Percentiles rank a stretch among this genome's conserved stretches.
These are phyloP conservation scores for Harpalus rufipes DNA, from an alignment of 2,888 invertebrate species.

Conservation along the genomic window DNA sequence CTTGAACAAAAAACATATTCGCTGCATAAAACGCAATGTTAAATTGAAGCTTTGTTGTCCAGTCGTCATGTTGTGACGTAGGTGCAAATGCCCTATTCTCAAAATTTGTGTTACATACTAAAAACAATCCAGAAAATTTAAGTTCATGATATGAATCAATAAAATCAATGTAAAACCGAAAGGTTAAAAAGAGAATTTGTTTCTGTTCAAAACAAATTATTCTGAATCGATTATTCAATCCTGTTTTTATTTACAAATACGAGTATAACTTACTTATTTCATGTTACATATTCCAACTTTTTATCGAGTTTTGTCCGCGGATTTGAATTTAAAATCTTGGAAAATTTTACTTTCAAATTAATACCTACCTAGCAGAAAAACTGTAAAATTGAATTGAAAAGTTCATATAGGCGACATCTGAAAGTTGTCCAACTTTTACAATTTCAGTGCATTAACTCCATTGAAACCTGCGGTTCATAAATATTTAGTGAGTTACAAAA, in stretches of 20 bases:
- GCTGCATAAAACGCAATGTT: too few species aligned
- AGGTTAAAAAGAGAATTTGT: too few species aligned
- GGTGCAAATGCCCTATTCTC: too few species aligned
- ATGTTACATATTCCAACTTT: slow-evolving; percentile 1
- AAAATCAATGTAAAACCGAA: too few species aligned
- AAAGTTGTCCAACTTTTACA: slow-evolving; percentile 2
- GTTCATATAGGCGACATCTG: slow-evolving; percentile 1
- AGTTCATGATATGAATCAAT: too few species aligned
- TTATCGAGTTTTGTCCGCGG: neutral
- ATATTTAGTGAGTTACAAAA: neutral
- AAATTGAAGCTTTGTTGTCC: too few species aligned
- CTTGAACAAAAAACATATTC: too few species aligned
- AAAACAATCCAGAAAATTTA: too few species aligned
- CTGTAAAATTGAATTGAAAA: slow-evolving; percentile 6
- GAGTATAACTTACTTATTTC: neutral
- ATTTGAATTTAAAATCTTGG: slow-evolving; percentile 3
- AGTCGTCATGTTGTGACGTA: too few species aligned
- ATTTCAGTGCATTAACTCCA: neutral
- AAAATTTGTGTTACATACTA: too few species aligned
- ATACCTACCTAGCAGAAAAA: neutral
- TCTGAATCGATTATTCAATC: neutral
- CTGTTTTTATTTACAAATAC: neutral
- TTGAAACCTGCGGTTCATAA: neutral
- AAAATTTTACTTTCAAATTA: slow-evolving; percentile 1
- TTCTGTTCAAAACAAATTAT: neutral